These are phyloP conservation scores for Asobara japonica DNA, from an alignment of 1,140 invertebrate species.

Conservation along the genomic window DNA sequence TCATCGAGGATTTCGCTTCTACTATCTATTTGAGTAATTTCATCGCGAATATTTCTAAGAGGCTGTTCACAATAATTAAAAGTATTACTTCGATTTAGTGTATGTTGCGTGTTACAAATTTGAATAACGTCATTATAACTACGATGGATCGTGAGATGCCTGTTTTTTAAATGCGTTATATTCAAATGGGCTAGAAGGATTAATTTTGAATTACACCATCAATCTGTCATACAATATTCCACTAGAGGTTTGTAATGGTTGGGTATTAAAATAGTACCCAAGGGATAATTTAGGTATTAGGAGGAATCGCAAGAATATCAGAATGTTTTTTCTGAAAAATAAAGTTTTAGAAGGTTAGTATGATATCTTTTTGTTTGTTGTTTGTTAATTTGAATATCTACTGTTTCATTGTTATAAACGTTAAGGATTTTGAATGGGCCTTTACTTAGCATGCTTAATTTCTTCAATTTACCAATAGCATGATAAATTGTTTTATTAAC, in stretches of 20 bases:
- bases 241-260: constrained; percentile 10
- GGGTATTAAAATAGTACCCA: not conserved
- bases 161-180: constrained; percentile 30
- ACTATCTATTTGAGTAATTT: constrained; percentile 31
- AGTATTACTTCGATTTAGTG: not conserved
- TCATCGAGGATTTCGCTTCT: constrained; percentile 34
- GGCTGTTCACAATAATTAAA: constrained; percentile 23
- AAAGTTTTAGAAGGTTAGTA: constrained; percentile 39
- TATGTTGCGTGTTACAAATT: not conserved
- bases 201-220: constrained; percentile 29
- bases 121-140: not conserved
- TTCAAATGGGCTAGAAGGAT: constrained; percentile 39
- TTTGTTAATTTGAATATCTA: constrained; percentile 25
- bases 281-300: not conserved
- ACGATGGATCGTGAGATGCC: not conserved
- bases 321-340: constrained; percentile 28
- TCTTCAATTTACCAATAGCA: not conserved
- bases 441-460: constrained; percentile 23
- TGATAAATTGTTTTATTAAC: not conserved
- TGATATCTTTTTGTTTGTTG: constrained; percentile 34
- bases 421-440: constrained; percentile 51
- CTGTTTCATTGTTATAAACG: constrained; percentile 49
- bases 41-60: not conserved
- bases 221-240: constrained; percentile 38
- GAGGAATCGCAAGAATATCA: not conserved